Evolutionary conservation across 2,797 vertebrate species (phyloP), one percentile per base, ranked within the genome.

Genomic region (Coracias cyanogaster): DNA sequence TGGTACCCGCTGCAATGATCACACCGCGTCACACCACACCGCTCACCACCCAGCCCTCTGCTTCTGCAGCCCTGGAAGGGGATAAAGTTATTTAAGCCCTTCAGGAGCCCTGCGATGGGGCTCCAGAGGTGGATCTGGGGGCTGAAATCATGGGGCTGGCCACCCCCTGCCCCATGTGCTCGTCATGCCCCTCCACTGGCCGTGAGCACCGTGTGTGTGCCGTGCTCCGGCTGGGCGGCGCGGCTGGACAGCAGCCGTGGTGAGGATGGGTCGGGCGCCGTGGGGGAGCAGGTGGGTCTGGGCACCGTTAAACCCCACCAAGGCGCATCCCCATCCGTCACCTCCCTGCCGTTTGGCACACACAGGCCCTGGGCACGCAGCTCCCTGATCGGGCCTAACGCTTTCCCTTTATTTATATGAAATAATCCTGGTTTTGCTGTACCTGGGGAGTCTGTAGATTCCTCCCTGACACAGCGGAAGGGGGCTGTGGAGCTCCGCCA

Each of bases 311-410:
- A 35, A 33, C n/a, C 85, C 61, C 54, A 60, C 20, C n/a, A 41
- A 66, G 39, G 57, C 24, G 1, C 7, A 7, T 81, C 74, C 77
- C 72, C 33, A 4, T 52, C 72, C 4, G 1, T 39, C 61, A 16
- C 3, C n/a, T n/a, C n/a, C n/a, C n/a, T n/a, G n/a, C n/a, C n/a
- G n/a, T n/a, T n/a, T n/a, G n/a, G 20, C 28, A 14, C 57, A 15
- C 0, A 0, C 35, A 19, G 35, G 39, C 33, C 31, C 55, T 0
- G 0, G 11, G 28, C 37, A 4, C 0, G 1, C 73, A 74, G 19
- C 28, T 67, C 24, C 58, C 33, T 0, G 0, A 1, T 11, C n/a
- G 29, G 12, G n/a, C 46, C 74, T 65, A 31, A 20, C 48, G 45
- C 10, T 49, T 58, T 39, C 35, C 31, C 64, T 37, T n/a, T 5